These are phyloP conservation scores for Arnoldichthys spilopterus DNA, from an alignment of 2,797 vertebrate species.

Conservation along the genomic window DNA sequence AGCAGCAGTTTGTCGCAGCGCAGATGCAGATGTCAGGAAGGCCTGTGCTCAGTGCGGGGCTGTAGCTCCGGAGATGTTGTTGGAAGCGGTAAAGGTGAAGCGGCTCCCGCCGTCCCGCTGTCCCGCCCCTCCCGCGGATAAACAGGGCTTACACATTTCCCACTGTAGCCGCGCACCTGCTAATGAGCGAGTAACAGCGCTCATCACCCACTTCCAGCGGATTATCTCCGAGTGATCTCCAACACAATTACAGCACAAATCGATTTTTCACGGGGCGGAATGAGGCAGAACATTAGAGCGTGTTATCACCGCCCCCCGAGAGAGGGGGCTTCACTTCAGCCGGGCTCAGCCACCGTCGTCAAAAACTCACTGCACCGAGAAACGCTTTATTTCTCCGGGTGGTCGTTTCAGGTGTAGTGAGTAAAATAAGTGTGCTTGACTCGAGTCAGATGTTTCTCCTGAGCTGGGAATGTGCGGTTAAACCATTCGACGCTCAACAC, in stretches of 20 bases:
- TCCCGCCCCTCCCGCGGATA: conserved; percentile 30
- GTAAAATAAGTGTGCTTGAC: too few species aligned
- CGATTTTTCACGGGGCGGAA: conserved; percentile 62
- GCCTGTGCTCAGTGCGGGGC: too few species aligned
- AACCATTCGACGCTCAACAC: too few species aligned
- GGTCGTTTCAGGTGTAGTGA: too few species aligned
- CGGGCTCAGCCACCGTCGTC: conserved; percentile 4
- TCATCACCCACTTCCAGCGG: conserved; percentile 65
- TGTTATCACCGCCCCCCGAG: conserved; percentile 22
- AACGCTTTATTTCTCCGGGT: not conserved
- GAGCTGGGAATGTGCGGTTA: too few species aligned
- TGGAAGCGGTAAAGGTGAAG: conserved; percentile 12
- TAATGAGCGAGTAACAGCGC: conserved; percentile 66
- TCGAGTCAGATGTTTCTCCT: too few species aligned
- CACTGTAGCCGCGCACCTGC: conserved; percentile 58
- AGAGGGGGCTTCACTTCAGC: conserved; percentile 6
- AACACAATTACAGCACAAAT: conserved; percentile 59
- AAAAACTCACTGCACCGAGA: not conserved
- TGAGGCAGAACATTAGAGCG: conserved; percentile 50
- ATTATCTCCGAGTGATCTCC: conserved; percentile 66
- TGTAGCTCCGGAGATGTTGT: too few species aligned
- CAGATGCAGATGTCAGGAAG: too few species aligned
- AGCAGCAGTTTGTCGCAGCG: too few species aligned
- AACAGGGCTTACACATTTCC: conserved; percentile 42
- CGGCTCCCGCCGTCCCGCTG: conserved; percentile 28